Percentiles rank a stretch among this genome's conserved stretches.
phyloP scores from a whole-genome alignment of 2,888 invertebrate species.

The Scaptomyza cyrtandrae region DNA sequence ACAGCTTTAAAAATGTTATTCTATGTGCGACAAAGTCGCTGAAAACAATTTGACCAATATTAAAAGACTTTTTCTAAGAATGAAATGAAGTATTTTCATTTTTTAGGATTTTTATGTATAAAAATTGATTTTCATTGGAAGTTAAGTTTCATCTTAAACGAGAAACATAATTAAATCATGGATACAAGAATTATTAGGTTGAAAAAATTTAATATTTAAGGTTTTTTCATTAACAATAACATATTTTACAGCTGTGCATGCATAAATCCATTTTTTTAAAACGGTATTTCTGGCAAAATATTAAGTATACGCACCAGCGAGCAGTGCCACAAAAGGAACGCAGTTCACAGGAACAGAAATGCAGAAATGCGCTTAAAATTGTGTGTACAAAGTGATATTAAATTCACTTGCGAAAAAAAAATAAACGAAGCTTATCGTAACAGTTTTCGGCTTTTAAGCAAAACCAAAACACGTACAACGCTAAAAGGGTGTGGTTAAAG shows the following conservation, averaged over 20 bases:
- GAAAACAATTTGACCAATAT: background rate
- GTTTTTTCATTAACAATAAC: too few species aligned
- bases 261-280: too few species aligned
- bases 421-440: constrained; percentile 61
- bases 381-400: constrained; percentile 40
- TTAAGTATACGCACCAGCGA: background rate
- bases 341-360: constrained; percentile 13
- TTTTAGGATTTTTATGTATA: too few species aligned
- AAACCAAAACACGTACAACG: constrained; percentile 65
- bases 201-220: too few species aligned
- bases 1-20: background rate
- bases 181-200: too few species aligned
- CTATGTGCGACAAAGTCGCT: constrained; percentile 30
- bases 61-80: too few species aligned
- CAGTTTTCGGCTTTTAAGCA: constrained; percentile 51
- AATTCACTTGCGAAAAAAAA: constrained; percentile 59
- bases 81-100: too few species aligned
- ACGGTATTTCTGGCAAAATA: background rate
- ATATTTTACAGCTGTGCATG: too few species aligned
- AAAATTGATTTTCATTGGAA: too few species aligned
- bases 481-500: constrained; percentile 3
- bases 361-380: constrained; percentile 15
- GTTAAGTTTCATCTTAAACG: too few species aligned
- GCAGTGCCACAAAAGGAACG: background rate
- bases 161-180: too few species aligned